Conservation (phyloP, 2,797 vertebrate genomes). For the Corythornis leucogaster region DNA sequence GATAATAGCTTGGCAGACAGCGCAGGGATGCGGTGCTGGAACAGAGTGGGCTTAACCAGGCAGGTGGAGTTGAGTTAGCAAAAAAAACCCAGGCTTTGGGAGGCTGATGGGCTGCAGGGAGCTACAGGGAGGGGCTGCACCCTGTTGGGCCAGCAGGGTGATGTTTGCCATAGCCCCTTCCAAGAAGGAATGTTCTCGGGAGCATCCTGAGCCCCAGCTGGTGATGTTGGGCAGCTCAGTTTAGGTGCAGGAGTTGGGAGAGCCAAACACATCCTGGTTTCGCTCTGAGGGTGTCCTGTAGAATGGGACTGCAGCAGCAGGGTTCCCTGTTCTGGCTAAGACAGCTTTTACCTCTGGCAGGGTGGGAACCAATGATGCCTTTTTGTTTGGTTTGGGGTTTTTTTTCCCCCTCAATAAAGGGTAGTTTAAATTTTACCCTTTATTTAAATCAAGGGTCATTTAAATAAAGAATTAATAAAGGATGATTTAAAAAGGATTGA, state of each 20-base stretch:
- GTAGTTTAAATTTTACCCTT: not conserved
- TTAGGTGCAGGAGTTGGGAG: not conserved
- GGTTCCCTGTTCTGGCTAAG: not conserved
- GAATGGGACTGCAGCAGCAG: not conserved
- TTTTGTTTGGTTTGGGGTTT: not conserved
- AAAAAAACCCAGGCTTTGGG: not conserved
- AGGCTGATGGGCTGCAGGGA: not conserved
- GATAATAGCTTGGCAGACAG: slow-evolving; percentile 45
- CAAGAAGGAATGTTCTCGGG: not conserved
- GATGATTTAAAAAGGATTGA: not conserved
- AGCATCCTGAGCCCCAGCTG: not conserved
- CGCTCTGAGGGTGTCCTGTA: not conserved
- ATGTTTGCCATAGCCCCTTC: not conserved
- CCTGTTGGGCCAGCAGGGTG: not conserved
- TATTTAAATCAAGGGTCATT: too few relatives aligned
- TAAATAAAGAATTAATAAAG: not conserved
- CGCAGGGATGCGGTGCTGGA: slow-evolving; percentile 10
- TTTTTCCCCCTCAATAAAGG: not conserved
- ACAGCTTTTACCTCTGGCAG: not conserved
- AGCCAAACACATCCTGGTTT: not conserved
- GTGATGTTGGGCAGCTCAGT: not conserved
- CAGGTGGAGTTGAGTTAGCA: not conserved
- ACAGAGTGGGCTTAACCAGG: not conserved
- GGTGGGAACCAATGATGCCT: not conserved
- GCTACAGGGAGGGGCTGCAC: not conserved